Percentiles rank a stretch among this genome's conserved stretches.
Evolutionary conservation across 2,888 invertebrate genomes (phyloP).

Genomic region (Napeogenes sylphis): DNA sequence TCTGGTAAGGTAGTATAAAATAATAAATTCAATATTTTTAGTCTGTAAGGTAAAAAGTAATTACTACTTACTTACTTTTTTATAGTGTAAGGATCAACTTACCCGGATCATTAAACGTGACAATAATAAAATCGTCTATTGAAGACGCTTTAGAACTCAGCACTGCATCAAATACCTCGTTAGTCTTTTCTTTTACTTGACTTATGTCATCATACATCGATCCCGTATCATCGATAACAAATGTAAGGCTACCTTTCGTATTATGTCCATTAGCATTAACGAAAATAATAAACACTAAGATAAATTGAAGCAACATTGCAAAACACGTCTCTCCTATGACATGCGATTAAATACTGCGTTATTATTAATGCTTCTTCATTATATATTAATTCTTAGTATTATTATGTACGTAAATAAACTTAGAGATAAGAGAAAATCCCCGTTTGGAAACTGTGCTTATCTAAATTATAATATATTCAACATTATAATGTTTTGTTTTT

Average conservation of each 20-base stretch:
- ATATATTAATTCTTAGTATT: not conserved
- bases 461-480: too few species aligned
- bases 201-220: slow-evolving; percentile 54
- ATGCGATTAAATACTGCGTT: not conserved
- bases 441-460: too few species aligned
- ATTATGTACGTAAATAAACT: too few species aligned
- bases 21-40: too few species aligned
- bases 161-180: slow-evolving; percentile 52
- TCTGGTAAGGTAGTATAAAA: too few species aligned
- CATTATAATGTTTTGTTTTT: too few species aligned
- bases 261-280: slow-evolving; percentile 25
- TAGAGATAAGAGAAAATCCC: too few species aligned
- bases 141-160: slow-evolving; percentile 43
- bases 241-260: slow-evolving; percentile 50
- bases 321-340: not conserved
- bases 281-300: not conserved
- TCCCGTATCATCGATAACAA: slow-evolving; percentile 55
- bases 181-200: slow-evolving; percentile 44
- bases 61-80: too few species aligned
- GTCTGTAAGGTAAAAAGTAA: too few species aligned
- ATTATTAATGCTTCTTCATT: not conserved
- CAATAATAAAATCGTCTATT: slow-evolving; percentile 54
- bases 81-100: slow-evolving; percentile 29
- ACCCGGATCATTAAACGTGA: slow-evolving; percentile 63
- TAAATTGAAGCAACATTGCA: slow-evolving; percentile 2